Base-by-base conservation (phyloP, 2,113 vertebrate genomes). In the Charadrius vociferus region DNA sequence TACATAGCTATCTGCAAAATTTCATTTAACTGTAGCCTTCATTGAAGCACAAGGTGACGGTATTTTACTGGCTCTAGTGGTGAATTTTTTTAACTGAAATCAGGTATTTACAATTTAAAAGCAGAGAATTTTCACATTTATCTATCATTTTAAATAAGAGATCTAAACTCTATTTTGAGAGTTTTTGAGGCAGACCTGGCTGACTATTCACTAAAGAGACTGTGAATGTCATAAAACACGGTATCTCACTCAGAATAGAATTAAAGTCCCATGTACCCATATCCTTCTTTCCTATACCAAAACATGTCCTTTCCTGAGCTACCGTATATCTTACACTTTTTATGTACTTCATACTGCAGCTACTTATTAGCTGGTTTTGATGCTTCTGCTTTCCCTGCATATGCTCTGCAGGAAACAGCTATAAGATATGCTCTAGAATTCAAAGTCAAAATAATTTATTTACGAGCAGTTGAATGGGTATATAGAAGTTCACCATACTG, bases 261-360 rank as follows among this genome's bases (percentile, higher is more conserved):
- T 58, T 67, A 6, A 66, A 82, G 18, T 29, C 5, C 21, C 16
- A 27, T 10, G 3, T 62, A 63, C 10, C 1, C 16, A 23, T 55
- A 63, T 56, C 43, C 10, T 80, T 93, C 29, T 65, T 77, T 32
- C 8, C 10, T 34, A 10, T n/a, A 68, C 2, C 11, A 83, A 65
- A 82, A 56, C 7, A 2, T 50, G 13, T 67, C 12, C 12, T 63
- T 63, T 79, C 10, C 22, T 74, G 34, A 81, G 27, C 16, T 87
- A n/a, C 5, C 0, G 1, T 27, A 36, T 30, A 17, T 56, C 6
- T 8, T 41, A 7, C 8, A 24, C 4, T 45, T 89, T 81, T 45
- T 27, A 49, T 49, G 50, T 78, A 16, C 21, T 73, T 86, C 26
- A 22, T 74, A 30, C 11, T 81, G 9, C 14, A 62, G 8, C 7